A percentile compares a stretch with the other conserved stretches of the same genome.
Evolutionary conservation across 2,888 invertebrate genomes (phyloP).

Genomic region (Oxystoma pomonae): DNA sequence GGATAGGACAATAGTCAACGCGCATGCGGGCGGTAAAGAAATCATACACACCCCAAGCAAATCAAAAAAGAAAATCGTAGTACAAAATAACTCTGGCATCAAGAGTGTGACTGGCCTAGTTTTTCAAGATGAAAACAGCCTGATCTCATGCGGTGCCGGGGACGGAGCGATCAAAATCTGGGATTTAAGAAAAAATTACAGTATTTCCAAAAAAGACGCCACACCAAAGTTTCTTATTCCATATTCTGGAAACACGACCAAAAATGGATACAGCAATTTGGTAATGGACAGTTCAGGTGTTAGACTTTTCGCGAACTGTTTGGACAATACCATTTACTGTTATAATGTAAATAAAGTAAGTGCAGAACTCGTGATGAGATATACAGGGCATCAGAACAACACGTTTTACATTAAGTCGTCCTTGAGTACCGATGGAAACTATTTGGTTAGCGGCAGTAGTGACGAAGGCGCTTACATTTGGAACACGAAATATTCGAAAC

Average conservation of each 20-base stretch:
- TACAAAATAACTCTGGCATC: constrained; percentile 49
- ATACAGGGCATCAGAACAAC: constrained; percentile 70
- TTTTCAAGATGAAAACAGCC: constrained; percentile 73
- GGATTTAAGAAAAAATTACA: constrained; percentile 79
- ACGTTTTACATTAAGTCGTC: constrained; percentile 84
- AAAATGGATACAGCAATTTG: constrained; percentile 74
- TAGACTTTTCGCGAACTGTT: constrained; percentile 79
- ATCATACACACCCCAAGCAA: constrained; percentile 24
- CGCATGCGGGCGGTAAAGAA: constrained; percentile 49
- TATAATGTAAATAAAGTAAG: constrained; percentile 72
- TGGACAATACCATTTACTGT: constrained; percentile 81
- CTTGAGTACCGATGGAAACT: constrained; percentile 75
- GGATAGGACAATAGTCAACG: constrained; percentile 68
- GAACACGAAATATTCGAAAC: constrained; percentile 62
- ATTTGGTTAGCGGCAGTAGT: constrained; percentile 84
- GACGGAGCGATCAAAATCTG: constrained; percentile 78
- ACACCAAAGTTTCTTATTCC: constrained; percentile 68
- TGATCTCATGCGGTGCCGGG: constrained; percentile 82
- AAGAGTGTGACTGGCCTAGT: constrained; percentile 79
- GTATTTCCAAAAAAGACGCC: constrained; percentile 62
- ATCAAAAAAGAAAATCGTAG: constrained; percentile 25
- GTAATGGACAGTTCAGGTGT: constrained; percentile 64
- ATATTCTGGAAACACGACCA: constrained; percentile 67
- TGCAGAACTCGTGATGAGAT: constrained; percentile 60
- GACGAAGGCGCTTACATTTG: constrained; percentile 85